These are phyloP conservation scores for Actinia tenebrosa DNA, from an alignment of 64 coral and sea anemone species.

Conservation along the genomic window DNA sequence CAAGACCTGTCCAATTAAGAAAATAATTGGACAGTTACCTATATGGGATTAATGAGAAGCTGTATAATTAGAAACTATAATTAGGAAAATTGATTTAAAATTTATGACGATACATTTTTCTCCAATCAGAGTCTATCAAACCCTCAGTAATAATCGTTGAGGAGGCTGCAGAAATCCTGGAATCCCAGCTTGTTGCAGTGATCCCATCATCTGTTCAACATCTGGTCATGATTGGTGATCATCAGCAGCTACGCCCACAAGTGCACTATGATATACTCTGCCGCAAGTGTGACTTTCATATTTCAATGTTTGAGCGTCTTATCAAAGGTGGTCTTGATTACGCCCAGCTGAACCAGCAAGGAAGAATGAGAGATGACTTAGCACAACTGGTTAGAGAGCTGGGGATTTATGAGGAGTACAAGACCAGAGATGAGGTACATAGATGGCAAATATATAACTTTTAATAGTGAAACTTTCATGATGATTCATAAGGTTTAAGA, in stretches of 20 bases:
- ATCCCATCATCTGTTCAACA: slow-evolving; percentile 68
- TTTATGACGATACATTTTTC: background rate
- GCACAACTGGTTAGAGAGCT: slow-evolving; percentile 53
- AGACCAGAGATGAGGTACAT: slow-evolving; percentile 62
- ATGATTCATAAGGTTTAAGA: too few relatives aligned
- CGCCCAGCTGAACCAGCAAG: slow-evolving; percentile 47
- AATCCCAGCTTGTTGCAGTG: slow-evolving; percentile 63
- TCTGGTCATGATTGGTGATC: slow-evolving; percentile 88
- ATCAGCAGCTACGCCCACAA: slow-evolving; percentile 61
- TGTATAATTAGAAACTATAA: too few relatives aligned
- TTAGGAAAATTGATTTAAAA: too few relatives aligned
- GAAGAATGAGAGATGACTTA: slow-evolving; percentile 79
- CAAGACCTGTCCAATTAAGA: too few relatives aligned
- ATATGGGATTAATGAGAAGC: too few relatives aligned
- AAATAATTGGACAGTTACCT: too few relatives aligned
- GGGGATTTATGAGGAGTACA: slow-evolving; percentile 28
- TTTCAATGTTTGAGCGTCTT: slow-evolving; percentile 84
- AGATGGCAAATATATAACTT: background rate
- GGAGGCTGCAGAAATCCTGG: slow-evolving; percentile 87
- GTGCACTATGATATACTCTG: slow-evolving; percentile 43
- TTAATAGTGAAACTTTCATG: background rate
- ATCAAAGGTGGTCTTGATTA: slow-evolving; percentile 46
- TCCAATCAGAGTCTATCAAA: slow-evolving; percentile 25
- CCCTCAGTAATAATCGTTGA: slow-evolving; percentile 82
- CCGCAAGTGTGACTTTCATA: slow-evolving; percentile 44